Conservation (phyloP, 2,113 vertebrate genomes). For the Hepsetus odoe region DNA sequence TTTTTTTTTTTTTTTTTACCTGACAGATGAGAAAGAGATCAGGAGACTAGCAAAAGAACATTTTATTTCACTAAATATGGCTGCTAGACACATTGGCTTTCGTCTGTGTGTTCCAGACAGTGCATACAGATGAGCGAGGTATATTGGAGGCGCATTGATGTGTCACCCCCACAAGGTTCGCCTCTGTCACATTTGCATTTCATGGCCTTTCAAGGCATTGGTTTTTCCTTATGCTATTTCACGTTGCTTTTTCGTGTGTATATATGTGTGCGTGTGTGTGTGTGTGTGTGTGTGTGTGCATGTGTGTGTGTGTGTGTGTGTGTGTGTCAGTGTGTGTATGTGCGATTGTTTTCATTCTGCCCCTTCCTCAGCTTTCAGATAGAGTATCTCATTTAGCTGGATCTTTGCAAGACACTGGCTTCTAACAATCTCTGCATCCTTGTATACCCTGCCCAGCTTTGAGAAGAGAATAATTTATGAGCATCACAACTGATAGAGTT, state of each 20-base stretch:
- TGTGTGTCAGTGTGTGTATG: neutral
- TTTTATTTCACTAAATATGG: constrained; percentile 18
- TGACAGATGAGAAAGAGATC: constrained; percentile 4
- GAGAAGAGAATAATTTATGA: constrained; percentile 38
- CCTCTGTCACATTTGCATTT: constrained; percentile 40
- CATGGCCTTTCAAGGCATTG: constrained; percentile 34
- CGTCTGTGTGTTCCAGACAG: constrained; percentile 17
- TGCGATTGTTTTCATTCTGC: neutral
- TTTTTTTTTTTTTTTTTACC: too few species aligned
- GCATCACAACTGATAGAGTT: constrained; percentile 28
- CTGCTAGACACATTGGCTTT: constrained; percentile 26
- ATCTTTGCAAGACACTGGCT: constrained; percentile 22
- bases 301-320: too few species aligned
- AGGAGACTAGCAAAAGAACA: constrained; percentile 11
- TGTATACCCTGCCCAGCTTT: constrained; percentile 10
- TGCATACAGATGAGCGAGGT: constrained; percentile 28
- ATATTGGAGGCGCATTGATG: neutral
- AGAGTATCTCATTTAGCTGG: constrained; percentile 33
- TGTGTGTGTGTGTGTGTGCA: too few species aligned
- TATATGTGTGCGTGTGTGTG: too few species aligned
- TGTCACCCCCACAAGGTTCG: constrained; percentile 34
- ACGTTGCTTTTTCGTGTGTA: constrained; percentile 10
- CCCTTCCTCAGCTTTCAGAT: constrained; percentile 19
- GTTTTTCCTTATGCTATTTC: constrained; percentile 14
- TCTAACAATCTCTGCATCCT: constrained; percentile 29